Evolutionary conservation across 2,797 vertebrate species (phyloP).

Genomic region (Crossoptilon crossoptilon): DNA sequence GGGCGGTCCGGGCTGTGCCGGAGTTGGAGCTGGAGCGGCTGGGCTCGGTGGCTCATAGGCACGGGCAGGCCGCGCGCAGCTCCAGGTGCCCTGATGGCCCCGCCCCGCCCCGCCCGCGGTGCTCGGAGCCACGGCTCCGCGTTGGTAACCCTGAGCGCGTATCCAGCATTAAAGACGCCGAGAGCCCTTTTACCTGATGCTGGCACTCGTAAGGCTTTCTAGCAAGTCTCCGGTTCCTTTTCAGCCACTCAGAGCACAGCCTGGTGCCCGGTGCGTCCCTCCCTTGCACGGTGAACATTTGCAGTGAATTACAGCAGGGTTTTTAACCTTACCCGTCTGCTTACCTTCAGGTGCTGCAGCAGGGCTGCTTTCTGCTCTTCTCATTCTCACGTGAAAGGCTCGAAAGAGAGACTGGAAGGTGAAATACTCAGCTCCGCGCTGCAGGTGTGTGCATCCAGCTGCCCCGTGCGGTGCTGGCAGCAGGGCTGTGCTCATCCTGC

Average conservation of each 20-base stretch:
- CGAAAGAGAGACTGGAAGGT: not conserved
- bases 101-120: no score
- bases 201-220: not conserved
- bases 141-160: rapidly evolving
- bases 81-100: no score
- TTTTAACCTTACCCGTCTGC: not conserved
- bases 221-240: not conserved
- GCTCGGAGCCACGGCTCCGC: no score
- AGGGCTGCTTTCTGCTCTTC: no score
- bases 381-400: not conserved
- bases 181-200: not conserved
- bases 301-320: rapidly evolving
- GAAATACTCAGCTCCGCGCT: no score
- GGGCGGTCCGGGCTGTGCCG: no score
- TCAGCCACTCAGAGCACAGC: not conserved
- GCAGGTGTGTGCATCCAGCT: no score
- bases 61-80: no score
- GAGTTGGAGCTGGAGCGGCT: no score
- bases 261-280: not conserved
- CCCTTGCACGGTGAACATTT: not conserved
- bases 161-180: not conserved
- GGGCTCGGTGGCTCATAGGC: no score
- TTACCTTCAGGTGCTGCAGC: not conserved
- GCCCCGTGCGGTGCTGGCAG: no score
- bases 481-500: not conserved